Evolutionary conservation across 2,797 vertebrate genomes (phyloP).

Genomic region (Linurgus olivaceus): DNA sequence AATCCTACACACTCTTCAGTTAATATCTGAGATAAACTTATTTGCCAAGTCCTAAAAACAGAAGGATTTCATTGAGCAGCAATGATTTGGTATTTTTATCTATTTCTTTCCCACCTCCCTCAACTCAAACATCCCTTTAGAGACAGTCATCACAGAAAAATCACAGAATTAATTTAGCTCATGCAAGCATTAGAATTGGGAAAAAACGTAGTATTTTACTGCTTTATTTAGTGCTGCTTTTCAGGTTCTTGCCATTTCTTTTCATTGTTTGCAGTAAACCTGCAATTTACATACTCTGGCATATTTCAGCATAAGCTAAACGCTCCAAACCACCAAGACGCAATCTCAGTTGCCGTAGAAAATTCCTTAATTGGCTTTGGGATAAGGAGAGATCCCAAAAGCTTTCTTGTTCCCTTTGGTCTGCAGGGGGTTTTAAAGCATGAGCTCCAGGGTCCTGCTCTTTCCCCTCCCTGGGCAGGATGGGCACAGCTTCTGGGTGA

Average conservation of each 20-base stretch:
- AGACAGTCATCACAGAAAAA: accelerated
- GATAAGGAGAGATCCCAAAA: neutral
- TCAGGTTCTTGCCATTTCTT: neutral
- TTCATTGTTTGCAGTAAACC: neutral
- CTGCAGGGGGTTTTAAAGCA: neutral
- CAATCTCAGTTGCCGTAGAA: accelerated
- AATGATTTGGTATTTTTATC: neutral
- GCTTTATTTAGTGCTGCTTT: neutral
- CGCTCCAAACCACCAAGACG: neutral
- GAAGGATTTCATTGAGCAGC: neutral
- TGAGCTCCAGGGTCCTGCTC: accelerated
- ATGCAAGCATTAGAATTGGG: neutral
- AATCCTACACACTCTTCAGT: neutral
- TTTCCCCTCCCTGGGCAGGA: neutral
- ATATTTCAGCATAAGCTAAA: neutral
- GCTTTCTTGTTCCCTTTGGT: neutral
- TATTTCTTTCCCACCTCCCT: neutral
- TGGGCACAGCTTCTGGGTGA: accelerated
- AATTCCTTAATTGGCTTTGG: neutral
- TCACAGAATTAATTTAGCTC: neutral
- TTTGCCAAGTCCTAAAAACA: neutral
- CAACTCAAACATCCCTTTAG: neutral
- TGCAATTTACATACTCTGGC: neutral
- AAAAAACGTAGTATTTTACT: neutral
- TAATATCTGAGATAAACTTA: neutral